Base-by-base conservation (phyloP, 2,888 invertebrate genomes). In the Thymelicus sylvestris region DNA sequence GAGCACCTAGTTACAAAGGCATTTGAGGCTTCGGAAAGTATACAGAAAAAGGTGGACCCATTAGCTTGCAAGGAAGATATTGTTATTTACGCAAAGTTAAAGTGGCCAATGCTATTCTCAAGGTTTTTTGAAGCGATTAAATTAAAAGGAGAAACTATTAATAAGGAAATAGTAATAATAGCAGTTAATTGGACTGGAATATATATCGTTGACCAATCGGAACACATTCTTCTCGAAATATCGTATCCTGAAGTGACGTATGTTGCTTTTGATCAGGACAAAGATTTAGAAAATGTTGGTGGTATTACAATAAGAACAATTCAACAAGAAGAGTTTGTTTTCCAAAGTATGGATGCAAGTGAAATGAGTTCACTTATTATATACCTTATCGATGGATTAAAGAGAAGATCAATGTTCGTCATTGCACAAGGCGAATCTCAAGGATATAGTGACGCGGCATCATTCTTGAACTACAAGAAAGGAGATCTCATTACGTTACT, bases 161-260 rank as follows among this genome's bases (percentile, higher is more conserved):
- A 94, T 7, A 95, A 95, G 77, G 95, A 96, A 78, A 96, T 98
- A 78, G 95, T 98, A 24, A 97, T 99, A 67, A 96, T 99, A 75
- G 99, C 98, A 4, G 96, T 99, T 5, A 99, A 99, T 89, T 98
- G 98, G 96, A 97, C 97, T 0, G 99, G 99, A 2, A 95, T 99
- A 67, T 98, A 97, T 82, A 96, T 99, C 69, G 97, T 98, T 0
- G 98, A 98, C 88, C 97, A 98, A 86, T 96, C 97, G 79, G 98
- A 99, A 87, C 97, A 97, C 86, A 97, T 99, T 75, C 94, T 99
- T 60, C 92, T 98, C 52, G 98, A 99, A 93, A 92, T 97, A 78
- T 96, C 97, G 7, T 99, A 97, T 89, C 95, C 97, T 6, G 98
- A 99, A 93, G 96, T 99, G 24, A 96, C 96, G 0, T 96, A 96